Conservation (phyloP, 30 jellyfish, hydroid and myxozoan species). For the Sanderia malayensis region DNA sequence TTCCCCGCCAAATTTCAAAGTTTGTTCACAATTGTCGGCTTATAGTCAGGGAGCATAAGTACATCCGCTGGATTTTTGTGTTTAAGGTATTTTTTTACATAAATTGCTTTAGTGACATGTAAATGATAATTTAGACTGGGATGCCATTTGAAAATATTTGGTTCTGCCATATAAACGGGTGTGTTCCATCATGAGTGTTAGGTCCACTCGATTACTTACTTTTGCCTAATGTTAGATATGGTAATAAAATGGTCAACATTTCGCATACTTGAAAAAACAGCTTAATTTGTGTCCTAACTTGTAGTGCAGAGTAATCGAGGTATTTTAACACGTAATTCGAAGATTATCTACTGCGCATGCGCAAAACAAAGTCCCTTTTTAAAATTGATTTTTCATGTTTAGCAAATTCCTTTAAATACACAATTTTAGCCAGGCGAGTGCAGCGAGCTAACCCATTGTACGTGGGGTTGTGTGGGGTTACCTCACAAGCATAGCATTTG, state of each 20-base stretch:
- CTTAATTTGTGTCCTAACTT: background rate
- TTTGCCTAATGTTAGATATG: background rate
- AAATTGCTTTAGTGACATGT: background rate
- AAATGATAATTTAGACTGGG: background rate
- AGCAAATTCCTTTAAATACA: too few relatives aligned
- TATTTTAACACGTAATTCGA: background rate
- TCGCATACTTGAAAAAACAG: background rate
- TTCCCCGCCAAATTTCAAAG: too few relatives aligned
- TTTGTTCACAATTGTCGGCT: too few relatives aligned
- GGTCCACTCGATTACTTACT: background rate
- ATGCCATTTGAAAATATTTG: background rate
- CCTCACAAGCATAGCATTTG: too few relatives aligned
- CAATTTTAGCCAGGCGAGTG: too few relatives aligned
- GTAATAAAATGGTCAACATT: background rate
- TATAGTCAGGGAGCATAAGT: background rate
- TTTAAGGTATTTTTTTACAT: background rate
- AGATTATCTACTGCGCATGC: background rate
- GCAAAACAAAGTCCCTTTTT: background rate
- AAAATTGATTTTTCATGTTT: background rate
- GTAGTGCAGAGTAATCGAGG: background rate
- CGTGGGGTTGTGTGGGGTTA: too few relatives aligned
- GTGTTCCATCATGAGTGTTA: constrained; percentile 1
- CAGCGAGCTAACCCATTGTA: too few relatives aligned
- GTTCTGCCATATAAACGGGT: background rate
- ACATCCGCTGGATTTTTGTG: background rate